A percentile compares a stretch with the other conserved stretches of the same genome.
Conservation (phyloP, 2,797 vertebrate genomes). For the Tadarida brasiliensis region DNA sequence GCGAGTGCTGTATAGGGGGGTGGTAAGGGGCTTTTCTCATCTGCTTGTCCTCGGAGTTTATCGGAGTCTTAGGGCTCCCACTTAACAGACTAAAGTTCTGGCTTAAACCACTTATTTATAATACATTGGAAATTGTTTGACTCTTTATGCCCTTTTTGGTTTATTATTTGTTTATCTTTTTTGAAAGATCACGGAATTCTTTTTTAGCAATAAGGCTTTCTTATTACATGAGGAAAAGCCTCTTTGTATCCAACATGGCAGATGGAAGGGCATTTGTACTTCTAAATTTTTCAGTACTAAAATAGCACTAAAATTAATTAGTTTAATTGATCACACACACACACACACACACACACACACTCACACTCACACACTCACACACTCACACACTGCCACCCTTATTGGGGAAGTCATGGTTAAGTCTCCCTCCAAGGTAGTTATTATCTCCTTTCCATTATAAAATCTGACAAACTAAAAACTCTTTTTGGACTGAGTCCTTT, state of each 20-base stretch:
- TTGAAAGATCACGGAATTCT: neutral
- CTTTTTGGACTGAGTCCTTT: neutral
- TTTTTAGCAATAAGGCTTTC: constrained; percentile 33
- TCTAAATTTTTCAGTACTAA: constrained; percentile 66
- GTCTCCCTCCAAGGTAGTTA: neutral
- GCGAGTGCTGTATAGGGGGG: accelerated
- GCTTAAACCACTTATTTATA: neutral
- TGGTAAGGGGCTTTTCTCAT: neutral
- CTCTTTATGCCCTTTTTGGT: neutral
- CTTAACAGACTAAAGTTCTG: neutral
- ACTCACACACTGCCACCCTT: neutral
- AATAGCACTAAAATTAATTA: constrained; percentile 39
- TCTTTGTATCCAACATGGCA: constrained; percentile 48
- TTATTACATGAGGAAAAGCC: constrained; percentile 52
- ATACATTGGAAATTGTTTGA: neutral
- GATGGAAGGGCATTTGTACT: constrained; percentile 34
- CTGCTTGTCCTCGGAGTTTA: neutral
- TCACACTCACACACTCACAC: neutral
- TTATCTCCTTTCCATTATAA: neutral
- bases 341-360: neutral
- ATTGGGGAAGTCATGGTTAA: neutral
- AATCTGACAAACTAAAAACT: neutral
- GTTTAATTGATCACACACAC: neutral
- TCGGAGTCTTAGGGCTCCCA: neutral
- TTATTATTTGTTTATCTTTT: constrained; percentile 38